Evolutionary conservation across 2,797 vertebrate species (phyloP).

Genomic region (Yasuhikotakia modesta): DNA sequence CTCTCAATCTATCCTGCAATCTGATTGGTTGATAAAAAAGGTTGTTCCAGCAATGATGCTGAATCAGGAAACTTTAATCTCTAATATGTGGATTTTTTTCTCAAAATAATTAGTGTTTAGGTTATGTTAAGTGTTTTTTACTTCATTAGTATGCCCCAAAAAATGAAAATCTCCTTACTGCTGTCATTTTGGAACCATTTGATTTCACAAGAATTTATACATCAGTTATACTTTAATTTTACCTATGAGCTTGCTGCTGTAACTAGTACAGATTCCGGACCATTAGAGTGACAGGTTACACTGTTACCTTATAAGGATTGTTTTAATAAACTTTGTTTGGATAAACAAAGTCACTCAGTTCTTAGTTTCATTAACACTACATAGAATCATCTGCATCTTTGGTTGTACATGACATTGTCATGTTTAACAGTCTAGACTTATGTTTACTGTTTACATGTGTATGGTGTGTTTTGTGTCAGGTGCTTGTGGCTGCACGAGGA

Average conservation of each 20-base stretch:
- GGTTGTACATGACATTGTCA: conserved; percentile 20
- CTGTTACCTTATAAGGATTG: neutral
- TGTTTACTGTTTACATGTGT: conserved; percentile 1
- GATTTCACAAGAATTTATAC: neutral
- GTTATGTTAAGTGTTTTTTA: neutral
- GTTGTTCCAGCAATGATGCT: too few species aligned
- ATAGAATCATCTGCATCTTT: neutral
- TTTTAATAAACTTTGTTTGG: neutral
- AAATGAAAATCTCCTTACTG: too few species aligned
- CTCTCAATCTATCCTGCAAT: too few species aligned
- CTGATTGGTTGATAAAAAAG: too few species aligned
- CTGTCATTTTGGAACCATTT: neutral
- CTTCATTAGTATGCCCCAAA: neutral
- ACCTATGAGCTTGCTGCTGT: neutral
- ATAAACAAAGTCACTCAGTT: too few species aligned
- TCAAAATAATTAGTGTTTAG: too few species aligned
- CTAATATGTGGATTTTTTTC: too few species aligned
- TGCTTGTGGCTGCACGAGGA: conserved; percentile 65
- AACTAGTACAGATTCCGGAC: neutral
- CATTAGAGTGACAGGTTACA: neutral
- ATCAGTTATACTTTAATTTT: too few species aligned
- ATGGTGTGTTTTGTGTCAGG: conserved; percentile 62
- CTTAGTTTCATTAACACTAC: neutral
- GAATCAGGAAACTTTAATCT: too few species aligned
- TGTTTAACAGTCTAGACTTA: neutral